A percentile compares a stretch with the other conserved stretches of the same genome.
Evolutionary conservation across 2,113 vertebrate genomes (phyloP).

Genomic region (Rana temporaria): DNA sequence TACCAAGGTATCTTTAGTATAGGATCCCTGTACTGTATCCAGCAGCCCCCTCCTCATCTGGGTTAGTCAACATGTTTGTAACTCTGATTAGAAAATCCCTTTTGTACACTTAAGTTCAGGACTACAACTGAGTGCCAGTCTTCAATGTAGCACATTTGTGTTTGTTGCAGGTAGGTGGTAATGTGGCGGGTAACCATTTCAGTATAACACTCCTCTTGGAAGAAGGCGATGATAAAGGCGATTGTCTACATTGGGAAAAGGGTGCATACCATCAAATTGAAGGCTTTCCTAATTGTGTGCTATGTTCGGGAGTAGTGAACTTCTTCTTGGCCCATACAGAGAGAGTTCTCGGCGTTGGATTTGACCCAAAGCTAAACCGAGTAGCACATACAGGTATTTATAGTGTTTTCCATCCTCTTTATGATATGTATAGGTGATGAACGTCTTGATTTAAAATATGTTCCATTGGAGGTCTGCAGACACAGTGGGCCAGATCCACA

Average conservation of each 20-base stretch:
- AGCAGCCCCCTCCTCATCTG: no score
- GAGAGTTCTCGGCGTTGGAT: slow-evolving; percentile 68
- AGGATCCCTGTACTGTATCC: no score
- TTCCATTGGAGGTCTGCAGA: no score
- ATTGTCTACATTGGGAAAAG: slow-evolving; percentile 65
- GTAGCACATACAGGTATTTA: slow-evolving; percentile 73
- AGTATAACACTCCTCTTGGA: slow-evolving; percentile 69
- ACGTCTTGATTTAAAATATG: no score
- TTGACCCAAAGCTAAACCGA: slow-evolving; percentile 72
- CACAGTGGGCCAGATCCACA: no score
- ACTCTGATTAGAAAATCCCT: no score
- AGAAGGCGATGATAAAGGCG: slow-evolving; percentile 65
- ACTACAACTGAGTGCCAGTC: no score
- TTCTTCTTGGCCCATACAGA: slow-evolving; percentile 79
- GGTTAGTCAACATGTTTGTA: no score
- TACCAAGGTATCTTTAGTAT: no score
- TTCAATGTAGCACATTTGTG: not conserved
- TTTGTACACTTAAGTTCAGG: no score
- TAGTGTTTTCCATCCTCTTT: not conserved
- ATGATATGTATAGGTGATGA: no score
- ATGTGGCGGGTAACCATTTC: slow-evolving; percentile 66
- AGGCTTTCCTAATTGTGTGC: slow-evolving; percentile 67
- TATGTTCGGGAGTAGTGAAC: slow-evolving; percentile 69
- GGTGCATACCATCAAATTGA: slow-evolving; percentile 62
- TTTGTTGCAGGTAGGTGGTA: slow-evolving; percentile 68